Conservation (phyloP, 2,888 invertebrate genomes). For the Polydrusus pterygomalis region DNA sequence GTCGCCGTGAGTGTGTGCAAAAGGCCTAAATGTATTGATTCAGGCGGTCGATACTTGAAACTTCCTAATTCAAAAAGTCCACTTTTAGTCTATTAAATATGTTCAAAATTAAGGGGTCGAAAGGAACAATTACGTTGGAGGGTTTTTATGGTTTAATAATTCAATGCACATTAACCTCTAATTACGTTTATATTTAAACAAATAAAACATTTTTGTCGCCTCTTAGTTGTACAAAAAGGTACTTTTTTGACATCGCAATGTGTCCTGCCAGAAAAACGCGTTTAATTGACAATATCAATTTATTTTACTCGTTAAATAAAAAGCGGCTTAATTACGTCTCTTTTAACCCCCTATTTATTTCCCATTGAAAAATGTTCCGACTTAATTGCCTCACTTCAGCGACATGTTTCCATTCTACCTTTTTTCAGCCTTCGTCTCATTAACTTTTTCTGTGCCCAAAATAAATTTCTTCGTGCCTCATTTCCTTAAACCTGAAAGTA, state of each 20-base stretch:
- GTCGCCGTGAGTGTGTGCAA: too few relatives aligned
- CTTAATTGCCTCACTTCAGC: slow-evolving; percentile 32
- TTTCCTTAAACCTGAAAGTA: slow-evolving; percentile 18
- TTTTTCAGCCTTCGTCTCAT: slow-evolving; percentile 29
- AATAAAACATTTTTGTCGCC: too few relatives aligned
- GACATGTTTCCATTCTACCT: slow-evolving; percentile 28
- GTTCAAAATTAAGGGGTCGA: too few relatives aligned
- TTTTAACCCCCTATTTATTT: slow-evolving; percentile 22
- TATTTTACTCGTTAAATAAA: slow-evolving; percentile 4
- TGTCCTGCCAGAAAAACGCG: not conserved
- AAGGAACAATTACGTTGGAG: too few relatives aligned
- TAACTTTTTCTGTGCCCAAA: slow-evolving; percentile 17
- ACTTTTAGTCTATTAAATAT: too few relatives aligned
- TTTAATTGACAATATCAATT: slow-evolving; percentile 4
- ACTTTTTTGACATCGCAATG: not conserved
- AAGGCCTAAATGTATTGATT: too few relatives aligned
- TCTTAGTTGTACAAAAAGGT: not conserved
- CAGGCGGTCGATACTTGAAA: too few relatives aligned
- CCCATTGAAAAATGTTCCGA: slow-evolving; percentile 38
- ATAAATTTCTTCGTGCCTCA: slow-evolving; percentile 21
- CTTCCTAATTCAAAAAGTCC: too few relatives aligned
- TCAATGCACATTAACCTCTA: too few relatives aligned
- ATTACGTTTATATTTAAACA: too few relatives aligned
- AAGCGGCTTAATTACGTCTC: slow-evolving; percentile 10
- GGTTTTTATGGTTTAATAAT: too few relatives aligned